phyloP scores from a whole-genome alignment of 2,888 invertebrate genomes.

The Philereme transversata region DNA sequence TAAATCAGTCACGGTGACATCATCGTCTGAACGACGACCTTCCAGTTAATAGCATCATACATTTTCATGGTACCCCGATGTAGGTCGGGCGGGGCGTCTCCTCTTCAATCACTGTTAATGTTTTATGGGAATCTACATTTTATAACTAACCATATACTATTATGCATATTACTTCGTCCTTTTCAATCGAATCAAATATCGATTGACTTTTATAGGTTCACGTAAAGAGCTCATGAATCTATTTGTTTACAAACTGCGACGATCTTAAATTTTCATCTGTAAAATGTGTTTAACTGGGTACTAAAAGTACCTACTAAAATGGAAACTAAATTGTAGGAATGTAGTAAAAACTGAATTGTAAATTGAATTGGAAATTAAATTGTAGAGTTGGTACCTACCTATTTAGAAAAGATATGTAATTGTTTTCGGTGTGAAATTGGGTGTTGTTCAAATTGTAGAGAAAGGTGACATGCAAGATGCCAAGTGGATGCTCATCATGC shows the following conservation, averaged over 20 bases:
- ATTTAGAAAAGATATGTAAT: constrained; percentile 18
- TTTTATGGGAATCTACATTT: constrained; percentile 52
- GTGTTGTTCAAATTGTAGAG: constrained; percentile 15
- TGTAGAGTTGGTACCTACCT: background rate
- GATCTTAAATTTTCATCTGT: constrained; percentile 11
- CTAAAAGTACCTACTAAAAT: background rate
- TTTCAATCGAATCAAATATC: constrained; percentile 36
- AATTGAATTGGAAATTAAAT: too few species aligned
- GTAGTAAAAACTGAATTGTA: too few species aligned
- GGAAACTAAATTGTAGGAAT: background rate
- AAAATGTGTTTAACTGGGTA: constrained; percentile 1
- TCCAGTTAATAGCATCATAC: constrained; percentile 70
- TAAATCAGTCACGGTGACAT: constrained; percentile 79
- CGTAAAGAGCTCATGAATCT: constrained; percentile 18
- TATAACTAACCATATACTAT: constrained; percentile 32
- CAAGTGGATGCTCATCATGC: background rate
- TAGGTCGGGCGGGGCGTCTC: constrained; percentile 62
- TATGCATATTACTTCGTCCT: constrained; percentile 33
- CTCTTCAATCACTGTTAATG: constrained; percentile 63
- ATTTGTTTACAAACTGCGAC: constrained; percentile 22
- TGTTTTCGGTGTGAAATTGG: constrained; percentile 18
- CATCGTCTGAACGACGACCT: constrained; percentile 69
- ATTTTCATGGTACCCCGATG: constrained; percentile 59
- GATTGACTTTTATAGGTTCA: constrained; percentile 30
- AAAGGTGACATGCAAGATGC: constrained; percentile 15